Evolutionary conservation across 2,888 invertebrate genomes (phyloP), one percentile per base, ranked within the genome.

Genomic region (Aphrophora alni): DNA sequence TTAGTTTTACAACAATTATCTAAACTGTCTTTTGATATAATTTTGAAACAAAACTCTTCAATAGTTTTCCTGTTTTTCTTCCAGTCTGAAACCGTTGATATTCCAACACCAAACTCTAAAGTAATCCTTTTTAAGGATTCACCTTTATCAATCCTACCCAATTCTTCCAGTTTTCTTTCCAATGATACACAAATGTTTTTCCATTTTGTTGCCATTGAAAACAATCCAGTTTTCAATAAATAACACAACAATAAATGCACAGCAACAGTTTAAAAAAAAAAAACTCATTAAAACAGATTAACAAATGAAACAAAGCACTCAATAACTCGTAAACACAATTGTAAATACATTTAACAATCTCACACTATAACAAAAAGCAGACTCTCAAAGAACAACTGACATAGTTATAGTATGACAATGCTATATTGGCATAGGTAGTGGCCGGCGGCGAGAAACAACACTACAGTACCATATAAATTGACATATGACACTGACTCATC

Each of bases 121-220:
- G 80, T 80, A 28, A 80, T 72, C 12, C 27, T 79, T 33, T 75
- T 81, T 38, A 81, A 28, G 8, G 77, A 70, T 79, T 79, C 78
- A 28, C 81, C 82, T 71, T 77, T 82, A 73, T 83, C 82, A 33
- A 83, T 71, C 44, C 82, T 76, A 26, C 70, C 38, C 27, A 83
- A 77, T 69, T 78, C 83, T 69, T 81, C 75, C 24, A 83, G 27
- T 80, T 83, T 82, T 82, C 80, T 51, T 80, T 84, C 80, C n/a
- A 84, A 75, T 38, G 82, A 78, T 26, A 83, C 72, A 44, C 38
- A 33, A 24, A 72, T 21, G 21, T 68, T 77, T 33, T 73, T 78
- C 25, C 14, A 59, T 78, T 82, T 82, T 10, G 24, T 74, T 14
- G 27, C 21, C 73, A 73, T 73, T 73, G 8, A 3, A 28, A 28